A percentile compares a stretch with the other conserved stretches of the same genome.
Conservation (phyloP, 2,797 vertebrate genomes). For the Xiphophorus birchmanni region DNA sequence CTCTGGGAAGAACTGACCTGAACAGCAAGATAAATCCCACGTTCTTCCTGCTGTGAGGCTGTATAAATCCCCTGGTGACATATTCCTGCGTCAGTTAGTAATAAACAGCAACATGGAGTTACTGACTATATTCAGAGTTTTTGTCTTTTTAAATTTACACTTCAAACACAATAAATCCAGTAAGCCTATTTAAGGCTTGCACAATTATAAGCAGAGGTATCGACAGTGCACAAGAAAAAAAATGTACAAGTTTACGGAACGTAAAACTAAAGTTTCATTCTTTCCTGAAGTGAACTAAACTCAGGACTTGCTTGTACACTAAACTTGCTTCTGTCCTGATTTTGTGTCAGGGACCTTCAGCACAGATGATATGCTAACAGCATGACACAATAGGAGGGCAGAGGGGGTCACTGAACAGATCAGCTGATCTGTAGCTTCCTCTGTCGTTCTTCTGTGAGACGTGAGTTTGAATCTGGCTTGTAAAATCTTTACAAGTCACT, state of each 20-base stretch:
- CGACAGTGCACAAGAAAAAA: slow-evolving; percentile 11
- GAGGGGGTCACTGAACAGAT: slow-evolving; percentile 34
- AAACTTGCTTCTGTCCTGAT: slow-evolving; percentile 6
- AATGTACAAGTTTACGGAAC: slow-evolving; percentile 27
- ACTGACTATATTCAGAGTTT: slow-evolving; percentile 26
- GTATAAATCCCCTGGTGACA: no score
- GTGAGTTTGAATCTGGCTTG: slow-evolving; percentile 37
- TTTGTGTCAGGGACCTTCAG: neutral
- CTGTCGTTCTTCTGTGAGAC: slow-evolving; percentile 14
- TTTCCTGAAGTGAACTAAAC: slow-evolving; percentile 11
- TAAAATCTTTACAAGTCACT: neutral
- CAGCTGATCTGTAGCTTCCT: slow-evolving; percentile 25
- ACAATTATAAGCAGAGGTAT: slow-evolving; percentile 36
- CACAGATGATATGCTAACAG: slow-evolving; percentile 39
- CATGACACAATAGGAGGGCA: slow-evolving; percentile 24
- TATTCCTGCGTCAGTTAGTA: no score
- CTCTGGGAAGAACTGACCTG: neutral
- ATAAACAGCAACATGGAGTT: slow-evolving; percentile 33
- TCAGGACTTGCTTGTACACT: neutral
- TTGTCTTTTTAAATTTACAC: slow-evolving; percentile 18
- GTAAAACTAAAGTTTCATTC: slow-evolving; percentile 40
- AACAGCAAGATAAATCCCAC: slow-evolving; percentile 6
- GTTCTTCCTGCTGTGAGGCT: neutral
- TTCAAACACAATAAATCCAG: slow-evolving; percentile 44
- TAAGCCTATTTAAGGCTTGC: slow-evolving; percentile 25